Evolutionary conservation across 2,888 invertebrate genomes (phyloP), one percentile per base, ranked within the genome.

Genomic region (Gerosis bhagava): DNA sequence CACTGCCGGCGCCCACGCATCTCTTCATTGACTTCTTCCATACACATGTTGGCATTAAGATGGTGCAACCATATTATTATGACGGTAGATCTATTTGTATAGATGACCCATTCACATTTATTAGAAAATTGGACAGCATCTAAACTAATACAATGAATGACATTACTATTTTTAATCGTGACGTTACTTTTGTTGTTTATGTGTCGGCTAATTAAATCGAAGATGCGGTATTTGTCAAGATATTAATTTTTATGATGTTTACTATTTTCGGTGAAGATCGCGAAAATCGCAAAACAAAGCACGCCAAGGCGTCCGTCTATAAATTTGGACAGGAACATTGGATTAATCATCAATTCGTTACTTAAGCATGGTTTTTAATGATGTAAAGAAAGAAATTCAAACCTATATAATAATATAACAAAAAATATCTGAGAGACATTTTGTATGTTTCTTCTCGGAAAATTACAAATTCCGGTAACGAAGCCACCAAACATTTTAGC

Each of bases 1-100:
- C 79, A 80, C 73, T n/a, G n/a, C n/a, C 74, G 77, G 73, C 65
- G 48, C 68, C 68, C 77, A 70, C 86, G 77, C 71, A 71, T n/a
- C n/a, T 69, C 55, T 73, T 77, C 76, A 78, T 81, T 83, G 76
- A 80, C 73, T 77, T 67, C 65, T 62, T 65, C 53, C 63, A n/a
- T n/a, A 63, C 63, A 65, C 63, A 61, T 61, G 54, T 40, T 48
- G 59, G 62, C 53, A 63, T 61, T 65, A 65, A 54, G 57, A 67
- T 76, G 73, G 68, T 76, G 75, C 73, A 73, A 76, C 65, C 63
- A 64, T 66, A 63, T n/a, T n/a, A 60, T 56, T 54, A 58, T 68
- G 67, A 71, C 68, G 67, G 64, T 59, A 55, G 63, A 55, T 70
- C 69, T 73, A 76, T 77, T 77, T 70, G 63, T 57, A 71, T 64